Evolutionary conservation across 2,113 vertebrate genomes (phyloP).

Genomic region (Myodes glareolus): DNA sequence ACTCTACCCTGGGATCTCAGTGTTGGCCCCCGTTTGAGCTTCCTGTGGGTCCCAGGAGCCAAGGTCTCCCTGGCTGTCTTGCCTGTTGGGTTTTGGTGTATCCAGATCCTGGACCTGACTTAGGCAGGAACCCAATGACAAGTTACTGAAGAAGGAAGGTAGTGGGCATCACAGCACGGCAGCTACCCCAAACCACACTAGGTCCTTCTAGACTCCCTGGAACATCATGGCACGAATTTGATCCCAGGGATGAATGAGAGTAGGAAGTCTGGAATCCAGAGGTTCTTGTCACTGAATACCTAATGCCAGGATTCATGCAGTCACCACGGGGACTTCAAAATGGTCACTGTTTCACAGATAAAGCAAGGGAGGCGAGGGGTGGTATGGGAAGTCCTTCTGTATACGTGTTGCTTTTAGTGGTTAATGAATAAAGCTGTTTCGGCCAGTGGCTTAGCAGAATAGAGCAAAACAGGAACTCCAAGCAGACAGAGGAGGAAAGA

Average conservation of each 20-base stretch:
- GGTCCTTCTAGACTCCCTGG: too few species aligned
- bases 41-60: neutral
- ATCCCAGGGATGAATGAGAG: neutral
- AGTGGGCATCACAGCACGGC: fast-evolving
- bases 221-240: too few species aligned
- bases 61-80: neutral
- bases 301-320: neutral
- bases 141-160: neutral
- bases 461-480: too few species aligned
- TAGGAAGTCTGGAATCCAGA: neutral
- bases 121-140: neutral
- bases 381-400: too few species aligned
- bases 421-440: too few species aligned
- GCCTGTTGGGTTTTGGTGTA: neutral
- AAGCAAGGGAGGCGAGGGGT: neutral
- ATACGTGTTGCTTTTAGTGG: too few species aligned
- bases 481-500: too few species aligned
- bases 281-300: neutral
- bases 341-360: neutral
- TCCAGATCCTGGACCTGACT: neutral
- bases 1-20: too few species aligned
- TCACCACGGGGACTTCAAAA: neutral
- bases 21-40: too few species aligned
- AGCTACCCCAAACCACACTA: neutral
- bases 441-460: too few species aligned